phyloP scores from a whole-genome alignment of 2,113 vertebrate genomes.

The Nymphicus hollandicus region DNA sequence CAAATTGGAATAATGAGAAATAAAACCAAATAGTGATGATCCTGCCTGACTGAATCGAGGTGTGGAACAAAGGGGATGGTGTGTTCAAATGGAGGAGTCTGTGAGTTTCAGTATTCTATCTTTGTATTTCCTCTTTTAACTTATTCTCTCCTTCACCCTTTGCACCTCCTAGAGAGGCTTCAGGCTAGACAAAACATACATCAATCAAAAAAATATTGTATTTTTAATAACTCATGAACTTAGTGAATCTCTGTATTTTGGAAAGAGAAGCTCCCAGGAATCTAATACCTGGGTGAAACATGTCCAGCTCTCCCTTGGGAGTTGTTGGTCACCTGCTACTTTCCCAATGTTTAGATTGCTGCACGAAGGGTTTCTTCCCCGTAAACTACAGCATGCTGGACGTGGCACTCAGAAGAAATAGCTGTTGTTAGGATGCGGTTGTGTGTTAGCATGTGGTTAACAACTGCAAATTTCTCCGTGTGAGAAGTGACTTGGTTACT shows the following conservation, averaged over 20 bases:
- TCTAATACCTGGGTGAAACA: fast-evolving
- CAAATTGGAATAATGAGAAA: background rate
- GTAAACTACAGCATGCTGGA: fast-evolving
- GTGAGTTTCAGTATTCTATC: background rate
- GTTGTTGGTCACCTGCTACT: background rate
- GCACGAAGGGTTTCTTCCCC: background rate
- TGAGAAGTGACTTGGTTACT: background rate
- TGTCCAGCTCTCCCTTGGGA: background rate
- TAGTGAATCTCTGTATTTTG: background rate
- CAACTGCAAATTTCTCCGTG: fast-evolving
- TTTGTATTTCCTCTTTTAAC: background rate
- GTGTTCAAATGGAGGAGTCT: too few species aligned
- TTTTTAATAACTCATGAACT: background rate
- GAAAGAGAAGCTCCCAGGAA: background rate
- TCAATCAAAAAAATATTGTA: background rate
- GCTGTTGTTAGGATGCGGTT: background rate
- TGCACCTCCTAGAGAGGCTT: background rate
- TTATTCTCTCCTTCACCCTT: background rate
- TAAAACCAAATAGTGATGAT: background rate
- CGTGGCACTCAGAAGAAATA: fast-evolving
- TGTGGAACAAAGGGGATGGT: background rate
- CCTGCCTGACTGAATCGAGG: background rate
- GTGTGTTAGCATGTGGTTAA: too few species aligned
- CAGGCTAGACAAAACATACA: background rate
- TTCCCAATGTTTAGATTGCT: background rate